Percentiles rank a stretch among this genome's conserved stretches.
Evolutionary conservation across 2,113 vertebrate genomes (phyloP).

Genomic region (rabbit (Oryctolagus cuniculus)): DNA sequence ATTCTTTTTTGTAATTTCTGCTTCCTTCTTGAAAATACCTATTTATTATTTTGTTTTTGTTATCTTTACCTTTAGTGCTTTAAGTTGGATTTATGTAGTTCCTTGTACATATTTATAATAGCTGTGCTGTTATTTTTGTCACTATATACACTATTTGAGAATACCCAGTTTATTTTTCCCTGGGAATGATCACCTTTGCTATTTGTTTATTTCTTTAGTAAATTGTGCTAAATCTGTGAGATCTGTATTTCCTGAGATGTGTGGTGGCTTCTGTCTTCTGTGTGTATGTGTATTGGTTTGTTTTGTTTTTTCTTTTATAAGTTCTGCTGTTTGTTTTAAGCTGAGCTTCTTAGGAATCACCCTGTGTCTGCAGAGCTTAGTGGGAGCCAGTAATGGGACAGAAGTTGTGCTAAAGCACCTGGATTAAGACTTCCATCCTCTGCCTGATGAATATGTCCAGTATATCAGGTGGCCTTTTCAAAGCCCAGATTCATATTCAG

Average conservation of each 20-base stretch:
- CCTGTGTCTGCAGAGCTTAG: background rate
- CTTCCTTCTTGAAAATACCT: background rate
- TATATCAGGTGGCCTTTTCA: background rate
- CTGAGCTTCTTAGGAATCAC: background rate
- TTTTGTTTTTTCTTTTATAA: background rate
- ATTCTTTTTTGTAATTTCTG: background rate
- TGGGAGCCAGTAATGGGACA: background rate
- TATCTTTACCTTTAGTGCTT: background rate
- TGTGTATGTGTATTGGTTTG: background rate
- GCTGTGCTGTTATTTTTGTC: background rate
- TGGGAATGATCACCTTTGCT: background rate
- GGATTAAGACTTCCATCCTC: background rate
- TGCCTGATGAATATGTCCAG: background rate
- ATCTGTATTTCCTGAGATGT: background rate
- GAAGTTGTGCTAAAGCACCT: background rate
- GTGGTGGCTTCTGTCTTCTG: background rate
- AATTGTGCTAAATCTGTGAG: background rate
- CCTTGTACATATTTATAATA: background rate
- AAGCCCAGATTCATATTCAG: background rate
- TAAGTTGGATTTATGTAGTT: background rate
- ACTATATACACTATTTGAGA: background rate
- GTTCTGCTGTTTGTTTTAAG: background rate
- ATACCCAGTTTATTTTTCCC: background rate
- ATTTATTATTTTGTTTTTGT: background rate
- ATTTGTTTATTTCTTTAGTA: background rate